Evolutionary conservation across 30 jellyfish, hydroid and myxozoan genomes (phyloP).

Genomic region (Pelagia noctiluca): DNA sequence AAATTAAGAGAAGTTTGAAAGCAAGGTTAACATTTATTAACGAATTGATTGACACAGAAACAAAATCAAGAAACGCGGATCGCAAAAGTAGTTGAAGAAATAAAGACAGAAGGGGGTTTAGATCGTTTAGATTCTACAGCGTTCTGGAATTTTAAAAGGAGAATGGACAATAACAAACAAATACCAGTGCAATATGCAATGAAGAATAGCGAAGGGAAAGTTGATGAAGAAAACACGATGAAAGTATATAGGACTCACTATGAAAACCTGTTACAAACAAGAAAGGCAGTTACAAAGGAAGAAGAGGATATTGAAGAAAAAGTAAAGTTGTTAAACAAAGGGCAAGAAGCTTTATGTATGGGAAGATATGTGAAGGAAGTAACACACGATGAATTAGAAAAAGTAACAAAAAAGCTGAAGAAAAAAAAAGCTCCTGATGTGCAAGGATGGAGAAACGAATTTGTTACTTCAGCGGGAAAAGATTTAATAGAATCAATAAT

Average conservation of each 20-base stretch:
- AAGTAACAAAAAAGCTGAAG: slow-evolving; percentile 36
- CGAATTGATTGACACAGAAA: neutral
- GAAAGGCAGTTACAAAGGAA: neutral
- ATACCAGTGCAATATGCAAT: neutral
- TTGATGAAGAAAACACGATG: neutral
- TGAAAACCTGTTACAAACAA: neutral
- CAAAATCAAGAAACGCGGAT: neutral
- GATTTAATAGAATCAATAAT: slow-evolving; percentile 23
- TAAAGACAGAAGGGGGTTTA: neutral
- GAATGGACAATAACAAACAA: neutral
- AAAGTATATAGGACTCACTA: neutral
- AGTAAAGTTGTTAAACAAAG: neutral
- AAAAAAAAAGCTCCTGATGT: slow-evolving; percentile 36
- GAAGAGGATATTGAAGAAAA: neutral
- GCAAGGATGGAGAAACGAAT: slow-evolving; percentile 23
- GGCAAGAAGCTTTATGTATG: slow-evolving; percentile 17
- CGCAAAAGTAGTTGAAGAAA: neutral
- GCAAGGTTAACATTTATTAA: neutral
- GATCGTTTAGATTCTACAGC: neutral
- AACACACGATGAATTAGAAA: slow-evolving; percentile 25
- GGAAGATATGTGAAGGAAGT: neutral
- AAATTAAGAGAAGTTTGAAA: no score
- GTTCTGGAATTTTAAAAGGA: neutral
- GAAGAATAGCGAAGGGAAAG: neutral
- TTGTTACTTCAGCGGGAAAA: slow-evolving; percentile 21